Evolutionary conservation across 1,140 invertebrate species (phyloP), one percentile per base, ranked within the genome.

Genomic region (Campoletis sonorensis): DNA sequence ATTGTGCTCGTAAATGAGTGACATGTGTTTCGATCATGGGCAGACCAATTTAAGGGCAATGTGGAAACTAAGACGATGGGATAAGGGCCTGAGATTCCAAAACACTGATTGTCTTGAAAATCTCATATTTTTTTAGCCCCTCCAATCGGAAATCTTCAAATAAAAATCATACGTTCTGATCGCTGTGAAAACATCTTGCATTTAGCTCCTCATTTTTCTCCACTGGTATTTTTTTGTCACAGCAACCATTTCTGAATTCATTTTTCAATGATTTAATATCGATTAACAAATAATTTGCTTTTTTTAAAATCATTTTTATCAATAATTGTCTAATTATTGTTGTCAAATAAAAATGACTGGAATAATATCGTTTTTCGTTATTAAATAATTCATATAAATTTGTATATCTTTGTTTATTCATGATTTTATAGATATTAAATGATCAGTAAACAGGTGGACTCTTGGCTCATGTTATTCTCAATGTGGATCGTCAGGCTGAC

Each of bases 401-500:
- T 21, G 21, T 23, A 26, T 23, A 23, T 11, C 10, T 64, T 64
- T 64, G n/a, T 21, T 75, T 75, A 75, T 16, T 72, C 40, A 21
- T 45, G 7, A 45, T 33, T 30, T 18, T 70, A 30, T n/a, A 72
- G 33, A 13, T 11, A 18, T 23, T 18, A 1, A 37, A 16, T 37
- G n/a, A 49, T 21, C 15, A 49, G 21, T 54, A 58, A 75, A 75
- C 72, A 58, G 45, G 72, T 58, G 72, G 27, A 83, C 4, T 10
- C 4, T 37, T 37, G 40, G 68, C 71, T 79, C 61, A 73, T 84
- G 83, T 82, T 81, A 54, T 18, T 16, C 15, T 23, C 45, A 45
- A 81, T 81, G 80, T 81, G 68, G 73, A 78, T 61, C 80, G 73
- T 61, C 72, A 68, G 80, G 80, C 80, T 33, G 45, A 23, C 26